Evolutionary conservation across 2,888 invertebrate species (phyloP).

Genomic region (Synergus japonicus): DNA sequence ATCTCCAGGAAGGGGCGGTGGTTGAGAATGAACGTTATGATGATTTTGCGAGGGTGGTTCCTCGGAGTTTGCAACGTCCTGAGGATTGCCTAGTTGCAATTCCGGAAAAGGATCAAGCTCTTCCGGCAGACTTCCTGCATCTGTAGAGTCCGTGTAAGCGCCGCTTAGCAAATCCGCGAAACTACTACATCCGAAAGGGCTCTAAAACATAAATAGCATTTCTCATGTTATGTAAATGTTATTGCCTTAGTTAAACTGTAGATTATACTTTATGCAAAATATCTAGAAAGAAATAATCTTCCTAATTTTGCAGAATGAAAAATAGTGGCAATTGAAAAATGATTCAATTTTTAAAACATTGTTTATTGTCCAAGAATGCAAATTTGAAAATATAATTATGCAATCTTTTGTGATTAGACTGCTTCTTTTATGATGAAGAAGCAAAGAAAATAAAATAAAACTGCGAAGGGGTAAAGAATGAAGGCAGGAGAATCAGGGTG

Average conservation of each 20-base stretch:
- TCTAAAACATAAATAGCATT: slow-evolving; percentile 77
- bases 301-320: too few species aligned
- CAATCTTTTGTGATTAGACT: not conserved
- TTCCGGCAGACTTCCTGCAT: slow-evolving; percentile 84
- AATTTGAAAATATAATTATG: not conserved
- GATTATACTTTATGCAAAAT: too few species aligned
- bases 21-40: slow-evolving; percentile 67
- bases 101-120: slow-evolving; percentile 87
- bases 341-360: too few species aligned
- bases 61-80: slow-evolving; percentile 66
- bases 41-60: slow-evolving; percentile 72
- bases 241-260: not conserved
- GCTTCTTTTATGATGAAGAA: not conserved
- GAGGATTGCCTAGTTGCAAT: slow-evolving; percentile 78
- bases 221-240: not conserved
- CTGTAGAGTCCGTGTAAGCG: slow-evolving; percentile 84
- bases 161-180: slow-evolving; percentile 88
- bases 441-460: not conserved
- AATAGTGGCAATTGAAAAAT: too few species aligned
- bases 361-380: not conserved
- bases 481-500: slow-evolving; percentile 51
- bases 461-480: slow-evolving; percentile 31
- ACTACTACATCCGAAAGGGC: slow-evolving; percentile 87
- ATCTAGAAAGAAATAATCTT: too few species aligned
- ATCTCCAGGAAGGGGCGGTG: slow-evolving; percentile 69